Evolutionary conservation across 2,888 invertebrate species (phyloP).

Genomic region (Colostygia pectinataria): DNA sequence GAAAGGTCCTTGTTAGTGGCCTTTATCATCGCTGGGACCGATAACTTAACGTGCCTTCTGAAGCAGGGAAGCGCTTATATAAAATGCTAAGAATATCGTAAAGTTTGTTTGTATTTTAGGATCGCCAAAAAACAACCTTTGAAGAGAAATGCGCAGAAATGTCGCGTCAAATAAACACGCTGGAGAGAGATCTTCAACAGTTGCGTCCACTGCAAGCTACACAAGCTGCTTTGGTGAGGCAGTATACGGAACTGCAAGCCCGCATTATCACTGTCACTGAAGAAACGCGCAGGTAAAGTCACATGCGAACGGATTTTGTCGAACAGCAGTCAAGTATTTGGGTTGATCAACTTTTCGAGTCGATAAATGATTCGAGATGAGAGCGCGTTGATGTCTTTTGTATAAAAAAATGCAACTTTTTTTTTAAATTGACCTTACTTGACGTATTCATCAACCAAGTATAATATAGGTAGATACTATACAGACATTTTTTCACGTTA

Average conservation of each 20-base stretch:
- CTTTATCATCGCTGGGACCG: too few relatives aligned
- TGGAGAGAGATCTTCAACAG: conserved; percentile 61
- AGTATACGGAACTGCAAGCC: conserved; percentile 63
- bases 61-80: too few relatives aligned
- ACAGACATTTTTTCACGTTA: too few relatives aligned
- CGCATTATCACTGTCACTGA: conserved; percentile 54
- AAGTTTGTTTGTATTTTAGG: conserved; percentile 42
- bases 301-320: neutral
- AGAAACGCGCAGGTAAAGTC: conserved; percentile 58
- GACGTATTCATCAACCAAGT: too few relatives aligned
- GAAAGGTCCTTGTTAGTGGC: too few relatives aligned
- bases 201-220: conserved; percentile 57
- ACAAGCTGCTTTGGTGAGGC: conserved; percentile 53
- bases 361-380: too few relatives aligned
- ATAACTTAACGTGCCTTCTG: too few relatives aligned
- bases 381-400: conserved; percentile 13
- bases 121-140: conserved; percentile 59
- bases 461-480: too few relatives aligned
- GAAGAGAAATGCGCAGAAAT: conserved; percentile 65
- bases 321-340: too few relatives aligned
- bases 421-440: too few relatives aligned
- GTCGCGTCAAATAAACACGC: conserved; percentile 43
- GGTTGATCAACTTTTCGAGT: too few relatives aligned
- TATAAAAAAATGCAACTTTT: neutral
- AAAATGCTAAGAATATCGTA: neutral